Evolutionary conservation across 2,888 invertebrate genomes (phyloP).

Genomic region (Acheta domesticus): DNA sequence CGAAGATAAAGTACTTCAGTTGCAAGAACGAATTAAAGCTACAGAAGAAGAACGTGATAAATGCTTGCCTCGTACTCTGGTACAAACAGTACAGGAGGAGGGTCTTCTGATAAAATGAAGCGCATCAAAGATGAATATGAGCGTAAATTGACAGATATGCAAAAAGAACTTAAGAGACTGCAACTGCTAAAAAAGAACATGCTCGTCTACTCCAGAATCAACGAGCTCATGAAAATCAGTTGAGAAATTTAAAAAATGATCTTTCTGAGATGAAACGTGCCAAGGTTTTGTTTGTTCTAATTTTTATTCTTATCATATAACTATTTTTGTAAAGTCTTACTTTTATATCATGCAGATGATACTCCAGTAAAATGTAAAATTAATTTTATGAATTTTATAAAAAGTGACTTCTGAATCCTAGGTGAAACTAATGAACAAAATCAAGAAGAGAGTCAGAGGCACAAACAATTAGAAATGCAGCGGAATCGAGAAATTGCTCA

Average conservation of each 20-base stretch:
- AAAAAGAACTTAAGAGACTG: constrained; percentile 77
- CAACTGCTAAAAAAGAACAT: constrained; percentile 89
- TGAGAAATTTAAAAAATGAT: constrained; percentile 68
- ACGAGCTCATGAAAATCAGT: constrained; percentile 69
- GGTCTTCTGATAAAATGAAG: constrained; percentile 55
- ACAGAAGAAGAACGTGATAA: constrained; percentile 88
- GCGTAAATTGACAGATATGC: constrained; percentile 75
- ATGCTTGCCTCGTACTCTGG: constrained; percentile 61
- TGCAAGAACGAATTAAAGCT: constrained; percentile 79
- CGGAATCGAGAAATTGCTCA: constrained; percentile 85
- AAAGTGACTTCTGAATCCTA: constrained; percentile 40
- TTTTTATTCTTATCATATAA: not conserved
- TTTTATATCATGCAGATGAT: too few relatives aligned
- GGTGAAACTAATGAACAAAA: constrained; percentile 84
- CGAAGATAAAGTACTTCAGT: constrained; percentile 81
- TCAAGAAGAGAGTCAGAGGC: constrained; percentile 87
- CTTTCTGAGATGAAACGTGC: constrained; percentile 77
- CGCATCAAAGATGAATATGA: constrained; percentile 88
- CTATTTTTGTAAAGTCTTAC: not conserved
- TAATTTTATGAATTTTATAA: not conserved
- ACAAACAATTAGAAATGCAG: constrained; percentile 54
- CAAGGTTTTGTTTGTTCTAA: constrained; percentile 58
- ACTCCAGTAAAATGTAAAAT: too few relatives aligned
- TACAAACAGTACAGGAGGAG: constrained; percentile 40
- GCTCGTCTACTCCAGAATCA: constrained; percentile 78